Conservation (phyloP, 2,888 invertebrate species). For the Tenthredo mesomela region DNA sequence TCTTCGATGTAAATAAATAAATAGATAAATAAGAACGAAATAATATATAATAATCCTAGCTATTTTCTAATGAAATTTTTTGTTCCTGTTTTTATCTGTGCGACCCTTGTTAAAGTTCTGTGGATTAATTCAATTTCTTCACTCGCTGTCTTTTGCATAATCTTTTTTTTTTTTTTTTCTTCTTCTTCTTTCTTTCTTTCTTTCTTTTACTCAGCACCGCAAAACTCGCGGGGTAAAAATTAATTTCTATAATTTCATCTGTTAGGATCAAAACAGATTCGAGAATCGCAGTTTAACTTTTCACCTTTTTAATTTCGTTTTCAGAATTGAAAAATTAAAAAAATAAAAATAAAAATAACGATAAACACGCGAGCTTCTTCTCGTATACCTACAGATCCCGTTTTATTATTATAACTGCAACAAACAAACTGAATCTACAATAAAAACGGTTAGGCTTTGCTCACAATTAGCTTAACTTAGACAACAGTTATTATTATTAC, state of each 20-base stretch:
- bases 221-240: not conserved
- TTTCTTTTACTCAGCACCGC: not conserved
- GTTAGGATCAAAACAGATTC: not conserved
- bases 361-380: not conserved
- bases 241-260: not conserved
- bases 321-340: not conserved
- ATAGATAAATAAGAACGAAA: not conserved
- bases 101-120: not conserved
- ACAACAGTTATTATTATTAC: slow-evolving; percentile 36
- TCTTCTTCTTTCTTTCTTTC: no score
- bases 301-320: not conserved
- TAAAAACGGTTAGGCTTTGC: slow-evolving; percentile 6
- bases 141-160: not conserved
- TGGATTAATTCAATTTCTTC: not conserved
- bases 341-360: not conserved
- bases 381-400: no score
- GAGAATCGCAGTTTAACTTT: not conserved
- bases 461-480: not conserved
- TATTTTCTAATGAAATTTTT: not conserved
- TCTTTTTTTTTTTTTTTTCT: not conserved
- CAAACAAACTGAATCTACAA: not conserved
- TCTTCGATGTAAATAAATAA: no score
- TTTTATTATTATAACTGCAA: not conserved
- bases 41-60: not conserved
- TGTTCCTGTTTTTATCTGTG: not conserved